Base-by-base conservation (phyloP, 2,888 invertebrate genomes). In the Sympetrum striolatum region DNA sequence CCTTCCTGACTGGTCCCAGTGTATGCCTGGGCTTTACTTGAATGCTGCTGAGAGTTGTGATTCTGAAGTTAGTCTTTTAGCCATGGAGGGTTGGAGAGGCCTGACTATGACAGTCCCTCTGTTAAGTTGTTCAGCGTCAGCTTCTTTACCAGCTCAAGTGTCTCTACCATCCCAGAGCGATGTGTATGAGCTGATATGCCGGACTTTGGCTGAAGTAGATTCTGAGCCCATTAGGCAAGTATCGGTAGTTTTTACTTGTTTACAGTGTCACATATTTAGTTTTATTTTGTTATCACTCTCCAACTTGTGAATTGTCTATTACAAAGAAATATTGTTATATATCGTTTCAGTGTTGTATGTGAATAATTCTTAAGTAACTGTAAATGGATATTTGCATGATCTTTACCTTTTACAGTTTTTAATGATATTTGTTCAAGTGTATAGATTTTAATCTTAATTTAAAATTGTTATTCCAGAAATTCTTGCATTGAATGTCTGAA, bases 401-500 rank as follows among this genome's bases (percentile, higher is more conserved):
- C 18, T 80, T 31, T 79, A 35, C 3, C 25, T 15, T 79, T 25
- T 35, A n/a, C 14, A 79, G 25, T 25, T 31, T 35, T 79, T 80
- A 3, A 37, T 31, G 1, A 39, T 39, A 18, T 39, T 39, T 39
- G 39, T 18, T 37, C 2, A 1, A 48, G 0, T 48, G 5, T 25
- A 15, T 44, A 14, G 5, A 81, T 8, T 81, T 31, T 48, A 48
- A 48, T 81, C 18, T 48, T 48, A 0, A 4, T 90, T 39, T 4
- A 39, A 37, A 35, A 15, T 53, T 90, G 90, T 90, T 37, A n/a
- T 91, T 91, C 25, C 90, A 91, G 91, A 80, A 80, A 91, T 80
- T 91, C 91, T 64, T 91, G 90, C 37, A 39, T 91, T 35, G 93
- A 94, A 92, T 94, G 95, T 37, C 93, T 96, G n/a, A 94, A 95